Evolutionary conservation across 2,888 invertebrate species (phyloP), one percentile per base, ranked within the genome.

Genomic region (Tineola bisselliella): DNA sequence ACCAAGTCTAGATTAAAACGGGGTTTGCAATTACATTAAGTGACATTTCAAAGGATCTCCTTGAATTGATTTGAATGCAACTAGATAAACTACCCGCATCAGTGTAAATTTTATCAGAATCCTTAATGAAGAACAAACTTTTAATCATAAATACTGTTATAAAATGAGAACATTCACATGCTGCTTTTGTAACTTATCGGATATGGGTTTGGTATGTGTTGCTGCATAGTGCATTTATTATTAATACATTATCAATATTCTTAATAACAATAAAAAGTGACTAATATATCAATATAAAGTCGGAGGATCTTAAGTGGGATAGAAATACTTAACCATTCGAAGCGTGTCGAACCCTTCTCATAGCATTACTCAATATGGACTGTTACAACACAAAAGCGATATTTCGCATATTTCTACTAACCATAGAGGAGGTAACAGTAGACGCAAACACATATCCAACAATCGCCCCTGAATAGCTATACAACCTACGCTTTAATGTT

Each of bases 321-420:
- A 18, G 18, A 25, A 54, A 54, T 54, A 25, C n/a, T 18, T 1
- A 25, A 54, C 8, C 25, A 54, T 25, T 18, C 17, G 48, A 25
- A 54, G 8, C 54, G 12, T 54, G 54, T 54, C 54, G 54, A n/a
- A 54, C 54, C 54, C 54, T 54, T 54, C 18, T 54, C 54, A 54
- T 54, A 10, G 38, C 10, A 25, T 54, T 25, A 5, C 54, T 54
- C 18, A 15, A 48, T 48, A 48, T 10, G 25, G 2, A 10, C 25
- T 18, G 12, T 6, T n/a, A 25, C 25, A 25, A 54, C 10, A 25
- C 18, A 25, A 54, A 18, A 25, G 19, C 8, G 11, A 19, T 19
- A 54, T 54, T 54, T 54, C 54, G 25, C 18, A 54, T 54, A 54
- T 54, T 54, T 54, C 54, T n/a, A 54, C 2, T 54, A 10, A 18